Evolutionary conservation across 2,888 invertebrate species (phyloP).

Genomic region (Muscina levida): DNA sequence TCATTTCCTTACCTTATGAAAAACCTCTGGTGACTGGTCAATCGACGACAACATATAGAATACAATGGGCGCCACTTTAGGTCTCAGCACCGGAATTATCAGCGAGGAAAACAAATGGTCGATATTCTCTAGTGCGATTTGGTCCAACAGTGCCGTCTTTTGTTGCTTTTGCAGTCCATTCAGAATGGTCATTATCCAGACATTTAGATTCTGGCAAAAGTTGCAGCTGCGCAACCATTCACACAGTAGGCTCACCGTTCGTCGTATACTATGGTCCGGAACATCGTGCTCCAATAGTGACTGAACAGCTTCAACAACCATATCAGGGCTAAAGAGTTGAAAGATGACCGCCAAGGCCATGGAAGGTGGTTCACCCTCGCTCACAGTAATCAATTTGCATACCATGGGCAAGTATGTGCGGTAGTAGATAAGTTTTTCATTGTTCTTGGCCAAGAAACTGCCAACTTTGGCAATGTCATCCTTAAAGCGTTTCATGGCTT

Average conservation of each 20-base stretch:
- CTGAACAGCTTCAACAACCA: slow-evolving; percentile 76
- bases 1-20: slow-evolving; percentile 81
- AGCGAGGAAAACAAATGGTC: slow-evolving; percentile 83
- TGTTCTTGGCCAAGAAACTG: slow-evolving; percentile 71
- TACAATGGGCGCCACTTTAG: slow-evolving; percentile 83
- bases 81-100: slow-evolving; percentile 81
- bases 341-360: slow-evolving; percentile 78
- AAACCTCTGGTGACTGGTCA: slow-evolving; percentile 83
- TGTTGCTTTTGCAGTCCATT: slow-evolving; percentile 83
- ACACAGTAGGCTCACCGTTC: slow-evolving; percentile 84
- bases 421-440: slow-evolving; percentile 71
- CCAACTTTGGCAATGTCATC: slow-evolving; percentile 77
- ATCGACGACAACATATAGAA: slow-evolving; percentile 84
- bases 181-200: slow-evolving; percentile 85
- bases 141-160: slow-evolving; percentile 82
- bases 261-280: slow-evolving; percentile 81
- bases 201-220: slow-evolving; percentile 83
- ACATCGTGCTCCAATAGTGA: slow-evolving; percentile 72
- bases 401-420: slow-evolving; percentile 73
- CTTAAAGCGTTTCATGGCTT: slow-evolving; percentile 74
- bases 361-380: slow-evolving; percentile 72
- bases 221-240: slow-evolving; percentile 85
- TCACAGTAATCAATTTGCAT: slow-evolving; percentile 73
- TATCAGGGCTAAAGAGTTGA: slow-evolving; percentile 74
- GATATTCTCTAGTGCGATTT: slow-evolving; percentile 84